A percentile compares a stretch with the other conserved stretches of the same genome.
Evolutionary conservation across 2,797 vertebrate genomes (phyloP).

Genomic region (Enteromius afrohamiltoni): DNA sequence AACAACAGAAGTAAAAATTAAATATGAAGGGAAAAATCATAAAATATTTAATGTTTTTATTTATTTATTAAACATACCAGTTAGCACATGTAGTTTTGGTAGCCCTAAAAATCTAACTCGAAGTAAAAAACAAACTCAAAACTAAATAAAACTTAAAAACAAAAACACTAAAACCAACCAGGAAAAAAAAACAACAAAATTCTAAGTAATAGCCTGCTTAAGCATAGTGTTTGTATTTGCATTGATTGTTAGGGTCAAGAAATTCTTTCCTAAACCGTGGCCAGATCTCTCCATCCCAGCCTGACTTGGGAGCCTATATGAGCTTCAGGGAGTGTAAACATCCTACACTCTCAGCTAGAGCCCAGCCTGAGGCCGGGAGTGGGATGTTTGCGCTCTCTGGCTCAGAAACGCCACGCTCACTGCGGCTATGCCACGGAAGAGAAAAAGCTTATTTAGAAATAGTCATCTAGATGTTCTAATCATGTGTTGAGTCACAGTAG

Average conservation of each 20-base stretch:
- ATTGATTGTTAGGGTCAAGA: not conserved
- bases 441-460: slow-evolving; percentile 3
- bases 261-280: slow-evolving; percentile 7
- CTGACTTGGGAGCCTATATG: slow-evolving; percentile 64
- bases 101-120: not conserved
- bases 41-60: not conserved
- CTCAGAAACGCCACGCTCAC: slow-evolving; percentile 78
- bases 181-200: not conserved
- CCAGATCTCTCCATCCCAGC: slow-evolving; percentile 6
- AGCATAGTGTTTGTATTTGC: not conserved
- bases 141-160: not conserved
- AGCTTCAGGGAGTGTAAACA: slow-evolving; percentile 96
- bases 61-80: not conserved
- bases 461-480: not conserved
- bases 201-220: not conserved
- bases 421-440: not conserved
- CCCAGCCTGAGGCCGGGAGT: slow-evolving; percentile 91
- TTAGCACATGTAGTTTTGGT: too few species aligned
- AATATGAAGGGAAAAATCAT: too few species aligned
- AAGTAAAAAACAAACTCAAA: not conserved
- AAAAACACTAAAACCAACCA: not conserved
- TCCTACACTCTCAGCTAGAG: slow-evolving; percentile 99
- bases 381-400: slow-evolving; percentile 96
- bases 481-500: not conserved
- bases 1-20: too few species aligned